Evolutionary conservation across 2,113 vertebrate species (phyloP).

Genomic region (Todiramphus saurophagus): DNA sequence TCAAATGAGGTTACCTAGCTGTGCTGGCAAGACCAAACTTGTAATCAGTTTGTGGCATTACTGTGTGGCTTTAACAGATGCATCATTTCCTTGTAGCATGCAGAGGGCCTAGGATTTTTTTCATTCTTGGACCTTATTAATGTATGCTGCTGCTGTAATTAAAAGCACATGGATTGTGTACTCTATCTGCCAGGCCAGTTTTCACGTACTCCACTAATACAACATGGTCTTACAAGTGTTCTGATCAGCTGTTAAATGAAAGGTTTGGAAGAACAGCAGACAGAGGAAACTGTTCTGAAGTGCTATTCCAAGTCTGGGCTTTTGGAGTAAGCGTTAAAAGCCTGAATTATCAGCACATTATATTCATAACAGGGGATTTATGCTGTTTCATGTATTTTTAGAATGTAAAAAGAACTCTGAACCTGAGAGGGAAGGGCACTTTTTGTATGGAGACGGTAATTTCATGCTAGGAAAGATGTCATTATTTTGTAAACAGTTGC

Average conservation of each 20-base stretch:
- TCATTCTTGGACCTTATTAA: conserved; percentile 9
- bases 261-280: not conserved
- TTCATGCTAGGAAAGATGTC: not conserved
- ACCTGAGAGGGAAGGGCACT: not conserved
- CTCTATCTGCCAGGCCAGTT: not conserved
- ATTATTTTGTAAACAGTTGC: not conserved
- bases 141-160: not conserved
- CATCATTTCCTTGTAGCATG: conserved; percentile 10
- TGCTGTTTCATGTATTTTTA: not conserved
- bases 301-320: not conserved
- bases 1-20: not conserved
- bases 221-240: not conserved
- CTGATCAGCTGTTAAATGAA: not conserved
- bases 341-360: not conserved
- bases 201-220: not conserved
- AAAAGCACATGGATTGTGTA: not conserved
- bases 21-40: conserved; percentile 28
- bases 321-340: not conserved
- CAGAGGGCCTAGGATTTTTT: not conserved
- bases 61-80: conserved; percentile 16
- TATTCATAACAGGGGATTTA: not conserved
- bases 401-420: not conserved
- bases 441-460: not conserved
- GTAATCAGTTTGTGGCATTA: conserved; percentile 39
- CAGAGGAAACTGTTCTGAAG: not conserved